Base-by-base conservation (phyloP, 2,888 invertebrate species). In the Andrena fulva region DNA sequence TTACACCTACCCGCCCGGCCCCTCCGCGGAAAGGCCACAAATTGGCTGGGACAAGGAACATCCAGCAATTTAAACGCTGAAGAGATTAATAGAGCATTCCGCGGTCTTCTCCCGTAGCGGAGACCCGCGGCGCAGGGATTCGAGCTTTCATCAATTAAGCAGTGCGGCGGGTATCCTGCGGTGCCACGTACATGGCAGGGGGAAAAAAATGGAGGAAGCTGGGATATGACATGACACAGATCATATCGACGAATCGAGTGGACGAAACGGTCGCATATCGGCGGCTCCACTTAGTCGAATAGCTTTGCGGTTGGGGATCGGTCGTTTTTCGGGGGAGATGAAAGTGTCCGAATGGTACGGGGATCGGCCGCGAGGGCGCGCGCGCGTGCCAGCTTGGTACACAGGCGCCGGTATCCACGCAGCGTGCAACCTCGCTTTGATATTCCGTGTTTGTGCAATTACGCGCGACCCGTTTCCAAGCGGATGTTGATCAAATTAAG, bases 401-500 rank as follows among this genome's bases (percentile, higher is more conserved):
- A 54, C 62, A 20, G 64, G 48, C 74, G 27, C 71, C n/a, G 42
- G 69, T 31, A 29, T 42, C 52, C 52, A 71, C 76, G 79, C 80
- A 78, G 76, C 69, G 69, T 59, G 60, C 78, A 73, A 80, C 71
- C 73, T 54, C 73, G 85, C 89, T 91, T 91, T 90, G 90, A 91
- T 90, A 89, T 88, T 86, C 84, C 75, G 84, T 90, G 88, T 90
- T 90, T 90, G 88, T 86, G 85, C 85, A 89, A 89, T 91, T 87
- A 88, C 85, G 85, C 78, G 79, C 86, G 84, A 85, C 85, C 88
- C 84, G 83, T 90, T 87, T 87, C 80, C 80, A 85, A 87, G 85
- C 85, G 85, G 77, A 80, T 86, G 77, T 85, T 89, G 84, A 91
- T 89, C 87, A 84, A 90, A 90, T 91, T 88, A 91, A 89, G 87